phyloP scores from a whole-genome alignment of 1,140 invertebrate genomes.

The Conopomorpha cramerella region DNA sequence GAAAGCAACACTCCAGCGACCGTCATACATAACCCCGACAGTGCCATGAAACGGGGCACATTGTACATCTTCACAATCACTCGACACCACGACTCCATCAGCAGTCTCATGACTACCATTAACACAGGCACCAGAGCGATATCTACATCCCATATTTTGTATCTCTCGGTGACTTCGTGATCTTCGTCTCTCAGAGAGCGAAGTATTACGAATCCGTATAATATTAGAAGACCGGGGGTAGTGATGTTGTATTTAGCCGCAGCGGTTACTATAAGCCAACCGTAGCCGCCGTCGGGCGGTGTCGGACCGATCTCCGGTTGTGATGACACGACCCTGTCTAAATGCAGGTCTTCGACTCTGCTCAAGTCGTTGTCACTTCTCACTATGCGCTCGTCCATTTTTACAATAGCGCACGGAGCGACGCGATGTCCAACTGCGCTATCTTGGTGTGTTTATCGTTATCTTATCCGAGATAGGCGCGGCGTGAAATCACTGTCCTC shows the following conservation, averaged over 20 bases:
- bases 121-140: constrained; percentile 61
- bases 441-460: neutral
- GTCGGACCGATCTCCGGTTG: constrained; percentile 67
- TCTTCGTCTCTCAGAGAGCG: constrained; percentile 40
- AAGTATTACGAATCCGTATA: constrained; percentile 61
- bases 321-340: constrained; percentile 60
- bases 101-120: constrained; percentile 53
- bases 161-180: constrained; percentile 36
- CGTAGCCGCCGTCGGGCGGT: constrained; percentile 66
- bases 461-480: constrained; percentile 1
- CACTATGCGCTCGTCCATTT: neutral
- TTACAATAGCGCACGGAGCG: neutral
- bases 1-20: constrained; percentile 50
- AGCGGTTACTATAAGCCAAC: constrained; percentile 66
- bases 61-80: constrained; percentile 58
- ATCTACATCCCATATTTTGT: constrained; percentile 55
- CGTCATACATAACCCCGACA: constrained; percentile 50
- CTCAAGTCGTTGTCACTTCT: neutral
- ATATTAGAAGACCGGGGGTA: constrained; percentile 55
- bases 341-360: constrained; percentile 29
- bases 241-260: constrained; percentile 64
- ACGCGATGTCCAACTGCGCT: neutral
- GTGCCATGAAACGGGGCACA: constrained; percentile 55
- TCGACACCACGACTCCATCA: constrained; percentile 62
- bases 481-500: too few relatives aligned